A percentile compares a stretch with the other conserved stretches of the same genome.
These are phyloP conservation scores for Caenorhabditis sp. DNA, from an alignment of 2,888 invertebrate genomes.

Conservation along the genomic window DNA sequence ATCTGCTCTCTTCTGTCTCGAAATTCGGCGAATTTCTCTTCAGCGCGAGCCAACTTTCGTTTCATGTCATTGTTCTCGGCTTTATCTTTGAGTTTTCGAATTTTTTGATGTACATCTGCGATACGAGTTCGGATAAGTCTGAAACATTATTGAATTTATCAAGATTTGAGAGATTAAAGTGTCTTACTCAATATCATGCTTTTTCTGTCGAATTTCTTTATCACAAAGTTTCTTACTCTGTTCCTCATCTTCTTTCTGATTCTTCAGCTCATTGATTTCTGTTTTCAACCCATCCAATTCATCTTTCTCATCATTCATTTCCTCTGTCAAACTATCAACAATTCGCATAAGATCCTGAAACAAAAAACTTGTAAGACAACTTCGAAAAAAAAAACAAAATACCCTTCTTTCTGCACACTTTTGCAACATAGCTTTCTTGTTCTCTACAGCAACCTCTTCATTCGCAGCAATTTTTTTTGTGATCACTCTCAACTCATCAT, in stretches of 20 bases:
- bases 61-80: neutral
- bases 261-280: neutral
- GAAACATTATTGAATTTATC: neutral
- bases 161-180: neutral
- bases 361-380: neutral
- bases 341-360: conserved; percentile 50
- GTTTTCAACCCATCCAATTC: neutral
- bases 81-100: neutral
- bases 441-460: conserved; percentile 5
- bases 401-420: conserved; percentile 4
- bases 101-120: neutral
- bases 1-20: neutral
- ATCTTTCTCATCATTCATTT: neutral
- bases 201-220: neutral
- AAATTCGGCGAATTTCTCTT: neutral
- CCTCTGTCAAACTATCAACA: neutral
- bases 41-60: neutral
- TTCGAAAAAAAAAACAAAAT: neutral
- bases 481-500: conserved; percentile 7
- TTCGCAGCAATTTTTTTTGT: conserved; percentile 8
- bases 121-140: neutral
- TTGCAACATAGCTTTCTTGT: neutral
- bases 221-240: neutral
- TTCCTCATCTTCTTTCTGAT: neutral
- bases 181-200: neutral